Evolutionary conservation across 2,797 vertebrate genomes (phyloP).

Genomic region (Siniperca scherzeri): DNA sequence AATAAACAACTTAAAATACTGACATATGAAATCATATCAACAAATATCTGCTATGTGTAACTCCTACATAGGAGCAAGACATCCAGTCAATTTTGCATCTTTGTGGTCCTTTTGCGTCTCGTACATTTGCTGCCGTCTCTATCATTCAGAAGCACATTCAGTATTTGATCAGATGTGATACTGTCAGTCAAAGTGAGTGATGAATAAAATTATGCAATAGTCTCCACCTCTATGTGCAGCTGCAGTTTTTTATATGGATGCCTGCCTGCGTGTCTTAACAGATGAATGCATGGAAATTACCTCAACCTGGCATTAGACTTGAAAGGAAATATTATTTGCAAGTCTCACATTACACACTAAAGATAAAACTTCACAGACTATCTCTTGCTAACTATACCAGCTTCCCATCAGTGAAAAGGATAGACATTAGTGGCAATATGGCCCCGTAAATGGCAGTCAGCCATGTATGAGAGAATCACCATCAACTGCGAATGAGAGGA

Average conservation of each 20-base stretch:
- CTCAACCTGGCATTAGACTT: conserved; percentile 15
- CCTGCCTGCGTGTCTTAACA: not conserved
- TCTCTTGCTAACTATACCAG: conserved; percentile 9
- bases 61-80: not conserved
- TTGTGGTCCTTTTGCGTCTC: not conserved
- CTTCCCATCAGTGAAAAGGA: conserved; percentile 16
- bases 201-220: conserved; percentile 16
- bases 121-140: not conserved
- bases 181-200: conserved; percentile 38
- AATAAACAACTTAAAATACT: not conserved
- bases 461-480: conserved; percentile 21
- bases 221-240: not conserved
- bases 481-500: conserved; percentile 23
- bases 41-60: not conserved
- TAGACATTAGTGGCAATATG: conserved; percentile 26
- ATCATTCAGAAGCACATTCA: conserved; percentile 18
- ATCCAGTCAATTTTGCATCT: fast-evolving
- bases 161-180: conserved; percentile 44
- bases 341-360: conserved; percentile 9
- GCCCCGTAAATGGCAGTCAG: conserved; percentile 39
- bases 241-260: conserved; percentile 18
- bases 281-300: conserved; percentile 37
- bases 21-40: not conserved
- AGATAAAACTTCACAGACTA: conserved; percentile 8
- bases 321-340: conserved; percentile 31